Evolutionary conservation across 2,113 vertebrate species (phyloP).

Genomic region (Datnioides undecimradiatus): DNA sequence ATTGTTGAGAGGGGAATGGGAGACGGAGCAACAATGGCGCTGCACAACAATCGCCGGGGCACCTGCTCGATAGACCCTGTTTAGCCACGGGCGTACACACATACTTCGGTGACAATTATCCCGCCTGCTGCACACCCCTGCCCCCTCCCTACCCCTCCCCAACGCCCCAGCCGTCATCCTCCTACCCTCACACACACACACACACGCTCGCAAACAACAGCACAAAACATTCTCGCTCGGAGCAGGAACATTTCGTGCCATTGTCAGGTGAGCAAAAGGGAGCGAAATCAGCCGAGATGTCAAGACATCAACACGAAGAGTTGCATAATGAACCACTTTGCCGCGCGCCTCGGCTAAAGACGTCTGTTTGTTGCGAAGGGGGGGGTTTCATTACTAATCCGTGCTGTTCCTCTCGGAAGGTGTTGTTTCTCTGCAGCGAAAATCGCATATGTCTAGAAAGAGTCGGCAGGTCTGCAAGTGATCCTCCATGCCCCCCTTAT

Average conservation of each 20-base stretch:
- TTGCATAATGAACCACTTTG: constrained; percentile 32
- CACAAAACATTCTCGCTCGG: constrained; percentile 7
- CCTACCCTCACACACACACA: too few relatives aligned
- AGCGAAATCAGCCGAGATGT: constrained; percentile 50
- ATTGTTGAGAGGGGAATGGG: constrained; percentile 63
- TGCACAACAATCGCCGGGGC: constrained; percentile 41
- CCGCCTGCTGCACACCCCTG: too few relatives aligned
- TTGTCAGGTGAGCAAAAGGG: constrained; percentile 32
- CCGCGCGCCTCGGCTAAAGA: constrained; percentile 5
- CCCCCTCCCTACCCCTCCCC: not conserved
- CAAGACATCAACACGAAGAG: constrained; percentile 32
- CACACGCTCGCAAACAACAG: not conserved
- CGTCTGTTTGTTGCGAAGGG: not conserved
- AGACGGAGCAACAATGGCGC: constrained; percentile 63
- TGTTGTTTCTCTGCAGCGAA: not conserved
- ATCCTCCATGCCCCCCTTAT: not conserved
- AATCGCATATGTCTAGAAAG: constrained; percentile 7
- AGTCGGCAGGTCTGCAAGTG: constrained; percentile 4
- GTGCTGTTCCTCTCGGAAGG: constrained; percentile 15
- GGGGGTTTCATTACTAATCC: constrained; percentile 49
- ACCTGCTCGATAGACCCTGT: constrained; percentile 52
- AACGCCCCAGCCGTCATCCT: not conserved
- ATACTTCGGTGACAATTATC: constrained; percentile 51
- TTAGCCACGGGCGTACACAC: constrained; percentile 58
- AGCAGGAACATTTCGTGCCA: constrained; percentile 5